Evolutionary conservation across 2,797 vertebrate genomes (phyloP).

Genomic region (Strix occidentalis): DNA sequence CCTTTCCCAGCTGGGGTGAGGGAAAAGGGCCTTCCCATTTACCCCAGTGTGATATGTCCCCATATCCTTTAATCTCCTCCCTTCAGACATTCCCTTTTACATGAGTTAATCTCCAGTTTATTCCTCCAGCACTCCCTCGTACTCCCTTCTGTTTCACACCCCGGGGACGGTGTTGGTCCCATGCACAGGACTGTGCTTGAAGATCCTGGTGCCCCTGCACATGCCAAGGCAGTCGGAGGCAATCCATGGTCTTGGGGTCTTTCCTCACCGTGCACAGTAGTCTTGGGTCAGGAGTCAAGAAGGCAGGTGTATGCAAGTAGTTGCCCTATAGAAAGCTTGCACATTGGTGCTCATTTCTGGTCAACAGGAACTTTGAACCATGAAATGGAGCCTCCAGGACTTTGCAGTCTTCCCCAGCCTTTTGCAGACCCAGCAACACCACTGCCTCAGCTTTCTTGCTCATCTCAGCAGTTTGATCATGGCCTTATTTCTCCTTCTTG

Average conservation of each 20-base stretch:
- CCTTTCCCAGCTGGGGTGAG: background rate
- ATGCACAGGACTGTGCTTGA: background rate
- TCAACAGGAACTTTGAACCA: background rate
- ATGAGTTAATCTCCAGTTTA: background rate
- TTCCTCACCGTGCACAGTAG: fast-evolving
- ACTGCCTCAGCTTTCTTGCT: background rate
- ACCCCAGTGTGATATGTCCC: background rate
- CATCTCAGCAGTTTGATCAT: background rate
- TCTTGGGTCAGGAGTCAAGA: background rate
- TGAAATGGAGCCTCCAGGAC: background rate
- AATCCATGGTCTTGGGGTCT: background rate
- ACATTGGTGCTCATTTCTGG: background rate
- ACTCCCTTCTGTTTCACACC: background rate
- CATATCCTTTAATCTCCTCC: background rate
- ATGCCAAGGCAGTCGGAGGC: background rate
- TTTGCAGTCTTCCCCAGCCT: background rate
- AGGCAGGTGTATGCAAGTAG: background rate
- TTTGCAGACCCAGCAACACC: background rate
- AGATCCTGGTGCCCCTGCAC: background rate
- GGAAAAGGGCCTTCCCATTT: background rate
- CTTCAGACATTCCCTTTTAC: background rate
- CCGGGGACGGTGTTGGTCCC: background rate
- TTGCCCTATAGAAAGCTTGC: fast-evolving
- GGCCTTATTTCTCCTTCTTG: background rate
- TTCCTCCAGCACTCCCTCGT: background rate